Conservation (phyloP, 2,797 vertebrate genomes). For the Muscicapa comitata region DNA sequence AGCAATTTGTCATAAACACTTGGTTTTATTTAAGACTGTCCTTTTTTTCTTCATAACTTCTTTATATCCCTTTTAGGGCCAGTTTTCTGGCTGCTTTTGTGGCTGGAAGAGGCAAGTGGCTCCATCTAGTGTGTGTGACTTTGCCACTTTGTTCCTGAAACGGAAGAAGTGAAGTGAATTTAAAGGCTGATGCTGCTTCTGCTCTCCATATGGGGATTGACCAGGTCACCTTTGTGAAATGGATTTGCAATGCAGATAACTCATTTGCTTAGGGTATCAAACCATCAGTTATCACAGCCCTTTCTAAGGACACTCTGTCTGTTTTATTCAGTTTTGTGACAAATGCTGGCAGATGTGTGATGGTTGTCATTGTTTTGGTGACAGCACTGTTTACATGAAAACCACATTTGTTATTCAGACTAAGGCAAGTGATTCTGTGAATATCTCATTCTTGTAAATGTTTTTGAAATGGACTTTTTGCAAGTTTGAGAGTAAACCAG, state of each 20-base stretch:
- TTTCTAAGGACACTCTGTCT: background rate
- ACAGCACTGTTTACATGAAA: constrained; percentile 63
- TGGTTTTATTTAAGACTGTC: background rate
- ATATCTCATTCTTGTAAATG: background rate
- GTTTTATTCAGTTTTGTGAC: constrained; percentile 50
- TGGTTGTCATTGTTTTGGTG: constrained; percentile 32
- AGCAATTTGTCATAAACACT: constrained; percentile 43
- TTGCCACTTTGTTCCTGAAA: background rate
- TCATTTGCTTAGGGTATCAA: constrained; percentile 51
- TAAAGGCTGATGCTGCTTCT: background rate
- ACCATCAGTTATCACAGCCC: constrained; percentile 22
- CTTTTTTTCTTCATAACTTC: background rate
- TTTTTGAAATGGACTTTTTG: constrained; percentile 10
- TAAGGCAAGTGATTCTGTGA: background rate
- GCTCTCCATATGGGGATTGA: constrained; percentile 8
- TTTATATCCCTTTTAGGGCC: background rate
- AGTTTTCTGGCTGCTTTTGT: background rate
- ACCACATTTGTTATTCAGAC: constrained; percentile 69
- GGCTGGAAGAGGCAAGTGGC: constrained; percentile 31
- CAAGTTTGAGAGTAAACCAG: background rate
- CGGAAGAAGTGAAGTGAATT: background rate
- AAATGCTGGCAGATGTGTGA: constrained; percentile 54
- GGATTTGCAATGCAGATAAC: constrained; percentile 46
- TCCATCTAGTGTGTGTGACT: constrained; percentile 61
- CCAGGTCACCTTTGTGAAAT: constrained; percentile 40